phyloP scores from a whole-genome alignment of 1,140 invertebrate species.

The Penaeus vannamei region DNA sequence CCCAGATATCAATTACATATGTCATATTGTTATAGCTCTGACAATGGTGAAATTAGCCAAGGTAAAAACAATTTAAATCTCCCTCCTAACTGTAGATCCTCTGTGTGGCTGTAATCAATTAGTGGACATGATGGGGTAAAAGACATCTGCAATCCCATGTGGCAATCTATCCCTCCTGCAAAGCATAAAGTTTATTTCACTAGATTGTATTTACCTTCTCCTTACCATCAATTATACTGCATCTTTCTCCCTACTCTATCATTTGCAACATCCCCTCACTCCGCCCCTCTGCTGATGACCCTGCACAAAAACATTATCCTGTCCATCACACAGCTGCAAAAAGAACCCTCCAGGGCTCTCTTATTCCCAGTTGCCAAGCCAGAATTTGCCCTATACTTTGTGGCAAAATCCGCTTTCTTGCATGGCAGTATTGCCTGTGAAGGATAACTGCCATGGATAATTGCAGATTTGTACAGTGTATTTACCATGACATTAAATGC shows the following conservation, averaged over 20 bases:
- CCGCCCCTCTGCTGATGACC: slow-evolving; percentile 47
- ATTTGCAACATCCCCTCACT: slow-evolving; percentile 42
- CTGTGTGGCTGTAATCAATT: background rate
- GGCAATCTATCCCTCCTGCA: no score
- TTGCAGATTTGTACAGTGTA: slow-evolving; percentile 10
- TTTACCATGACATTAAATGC: slow-evolving; percentile 26
- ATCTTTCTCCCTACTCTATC: slow-evolving; percentile 43
- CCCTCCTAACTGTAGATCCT: no score
- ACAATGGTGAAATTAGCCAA: slow-evolving; percentile 4
- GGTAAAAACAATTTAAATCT: background rate
- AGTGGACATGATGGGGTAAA: background rate
- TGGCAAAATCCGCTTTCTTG: no score
- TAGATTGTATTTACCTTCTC: no score
- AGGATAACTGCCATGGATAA: background rate
- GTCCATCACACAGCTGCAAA: slow-evolving; percentile 40
- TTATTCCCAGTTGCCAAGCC: no score
- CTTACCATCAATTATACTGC: no score
- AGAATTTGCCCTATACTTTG: no score
- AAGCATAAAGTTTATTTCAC: no score
- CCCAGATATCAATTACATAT: no score
- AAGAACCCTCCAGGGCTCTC: slow-evolving; percentile 5
- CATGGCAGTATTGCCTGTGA: no score
- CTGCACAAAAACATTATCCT: slow-evolving; percentile 42
- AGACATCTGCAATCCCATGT: background rate
- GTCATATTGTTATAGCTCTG: background rate